Conservation (phyloP, 2,113 vertebrate species). For the Apeltes quadracus region DNA sequence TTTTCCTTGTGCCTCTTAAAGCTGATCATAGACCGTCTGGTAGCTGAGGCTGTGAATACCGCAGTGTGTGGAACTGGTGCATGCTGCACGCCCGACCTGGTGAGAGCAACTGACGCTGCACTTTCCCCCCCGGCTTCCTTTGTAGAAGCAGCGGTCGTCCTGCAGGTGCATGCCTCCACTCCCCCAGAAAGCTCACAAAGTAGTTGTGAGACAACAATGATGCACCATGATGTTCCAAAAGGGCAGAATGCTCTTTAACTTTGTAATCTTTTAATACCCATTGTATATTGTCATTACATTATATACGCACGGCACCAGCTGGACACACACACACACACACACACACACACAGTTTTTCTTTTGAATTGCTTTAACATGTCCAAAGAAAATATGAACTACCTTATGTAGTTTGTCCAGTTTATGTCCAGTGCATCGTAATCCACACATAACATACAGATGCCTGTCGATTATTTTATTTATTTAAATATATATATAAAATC, state of each 20-base stretch:
- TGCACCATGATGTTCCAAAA: not conserved
- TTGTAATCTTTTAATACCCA: not conserved
- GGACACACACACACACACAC: not conserved
- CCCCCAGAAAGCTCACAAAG: rapidly evolving
- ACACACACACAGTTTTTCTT: not conserved
- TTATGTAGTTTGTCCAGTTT: not conserved
- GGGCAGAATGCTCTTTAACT: not conserved
- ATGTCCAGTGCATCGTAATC: too few relatives aligned
- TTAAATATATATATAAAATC: too few relatives aligned
- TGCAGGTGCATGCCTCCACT: not conserved
- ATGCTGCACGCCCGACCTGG: not conserved
- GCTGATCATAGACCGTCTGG: not conserved
- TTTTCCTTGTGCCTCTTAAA: not conserved
- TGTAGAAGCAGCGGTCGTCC: not conserved
- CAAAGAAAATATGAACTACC: not conserved
- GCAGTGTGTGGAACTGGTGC: not conserved
- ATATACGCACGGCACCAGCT: constrained; percentile 2
- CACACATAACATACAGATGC: too few relatives aligned
- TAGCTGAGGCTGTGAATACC: not conserved
- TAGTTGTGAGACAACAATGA: not conserved
- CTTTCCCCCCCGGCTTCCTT: not conserved
- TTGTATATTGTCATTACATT: not conserved
- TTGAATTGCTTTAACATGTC: not conserved
- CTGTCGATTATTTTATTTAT: too few relatives aligned
- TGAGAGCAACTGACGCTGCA: not conserved